Conservation (phyloP, 2,797 vertebrate species). For the Podargus strigoides region DNA sequence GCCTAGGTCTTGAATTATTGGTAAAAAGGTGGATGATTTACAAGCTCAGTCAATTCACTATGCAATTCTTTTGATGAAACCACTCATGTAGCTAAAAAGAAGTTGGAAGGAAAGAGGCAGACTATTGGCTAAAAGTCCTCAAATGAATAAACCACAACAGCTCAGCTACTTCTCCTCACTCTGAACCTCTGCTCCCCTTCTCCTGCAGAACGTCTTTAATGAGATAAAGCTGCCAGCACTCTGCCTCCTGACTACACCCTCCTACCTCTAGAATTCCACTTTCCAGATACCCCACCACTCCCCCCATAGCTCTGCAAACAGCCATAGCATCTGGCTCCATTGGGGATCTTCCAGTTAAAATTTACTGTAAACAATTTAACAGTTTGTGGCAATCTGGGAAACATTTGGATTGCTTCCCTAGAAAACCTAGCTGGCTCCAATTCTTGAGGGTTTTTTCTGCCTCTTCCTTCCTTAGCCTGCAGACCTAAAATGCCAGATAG, state of each 20-base stretch:
- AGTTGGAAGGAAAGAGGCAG: background rate
- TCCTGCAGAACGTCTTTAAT: background rate
- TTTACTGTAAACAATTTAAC: constrained; percentile 51
- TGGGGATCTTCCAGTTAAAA: constrained; percentile 45
- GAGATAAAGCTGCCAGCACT: background rate
- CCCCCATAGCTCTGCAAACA: background rate
- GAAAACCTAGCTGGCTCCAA: constrained; percentile 1
- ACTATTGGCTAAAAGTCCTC: background rate
- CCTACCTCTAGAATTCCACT: background rate
- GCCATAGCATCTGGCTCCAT: constrained; percentile 10
- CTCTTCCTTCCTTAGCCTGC: background rate
- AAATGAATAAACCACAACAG: background rate
- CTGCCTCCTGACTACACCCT: background rate
- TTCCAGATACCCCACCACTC: background rate
- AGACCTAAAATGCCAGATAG: background rate
- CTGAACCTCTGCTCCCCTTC: background rate
- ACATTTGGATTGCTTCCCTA: constrained; percentile 16
- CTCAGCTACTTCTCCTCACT: background rate
- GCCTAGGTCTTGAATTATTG: background rate
- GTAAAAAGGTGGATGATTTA: background rate
- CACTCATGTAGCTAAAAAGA: background rate
- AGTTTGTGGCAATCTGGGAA: constrained; percentile 33
- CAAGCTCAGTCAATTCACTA: background rate
- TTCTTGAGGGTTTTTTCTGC: background rate
- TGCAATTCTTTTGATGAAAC: background rate